phyloP scores from a whole-genome alignment of 1,140 invertebrate species.

The Onthophagus taurus region DNA sequence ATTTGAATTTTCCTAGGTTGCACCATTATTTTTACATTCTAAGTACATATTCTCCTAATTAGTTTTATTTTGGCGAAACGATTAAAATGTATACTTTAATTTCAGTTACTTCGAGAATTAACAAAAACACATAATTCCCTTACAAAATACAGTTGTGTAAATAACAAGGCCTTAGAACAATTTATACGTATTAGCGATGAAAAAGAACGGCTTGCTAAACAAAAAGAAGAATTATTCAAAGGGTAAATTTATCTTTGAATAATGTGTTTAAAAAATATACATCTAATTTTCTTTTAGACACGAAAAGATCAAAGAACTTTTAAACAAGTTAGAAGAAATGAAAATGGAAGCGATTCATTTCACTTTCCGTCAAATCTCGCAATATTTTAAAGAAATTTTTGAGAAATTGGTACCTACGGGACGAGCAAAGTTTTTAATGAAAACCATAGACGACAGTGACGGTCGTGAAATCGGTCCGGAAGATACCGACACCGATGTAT shows the following conservation, averaged over 20 bases:
- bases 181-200: conserved; percentile 98
- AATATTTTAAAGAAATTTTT: conserved; percentile 98
- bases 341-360: conserved; percentile 98
- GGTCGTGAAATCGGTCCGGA: conserved; percentile 47
- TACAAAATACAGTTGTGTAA: conserved; percentile 98
- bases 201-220: conserved; percentile 92
- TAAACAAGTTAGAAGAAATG: conserved; percentile 88
- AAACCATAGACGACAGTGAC: conserved; percentile 61
- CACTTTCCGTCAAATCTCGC: conserved; percentile 98
- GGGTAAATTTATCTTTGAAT: conserved; percentile 46
- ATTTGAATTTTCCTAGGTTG: no score
- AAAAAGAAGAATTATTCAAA: conserved; percentile 93
- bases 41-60: no score
- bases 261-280: neutral
- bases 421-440: conserved; percentile 84
- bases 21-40: no score
- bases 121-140: conserved; percentile 96
- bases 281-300: conserved; percentile 44
- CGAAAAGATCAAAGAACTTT: conserved; percentile 91
- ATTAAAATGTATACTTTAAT: no score
- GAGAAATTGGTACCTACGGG: conserved; percentile 96
- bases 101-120: conserved; percentile 90
- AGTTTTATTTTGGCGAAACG: no score
- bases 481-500: conserved; percentile 66
- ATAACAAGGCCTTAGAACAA: conserved; percentile 98